Conservation (phyloP, 2,113 vertebrate species). For the Siniperca chuatsi region DNA sequence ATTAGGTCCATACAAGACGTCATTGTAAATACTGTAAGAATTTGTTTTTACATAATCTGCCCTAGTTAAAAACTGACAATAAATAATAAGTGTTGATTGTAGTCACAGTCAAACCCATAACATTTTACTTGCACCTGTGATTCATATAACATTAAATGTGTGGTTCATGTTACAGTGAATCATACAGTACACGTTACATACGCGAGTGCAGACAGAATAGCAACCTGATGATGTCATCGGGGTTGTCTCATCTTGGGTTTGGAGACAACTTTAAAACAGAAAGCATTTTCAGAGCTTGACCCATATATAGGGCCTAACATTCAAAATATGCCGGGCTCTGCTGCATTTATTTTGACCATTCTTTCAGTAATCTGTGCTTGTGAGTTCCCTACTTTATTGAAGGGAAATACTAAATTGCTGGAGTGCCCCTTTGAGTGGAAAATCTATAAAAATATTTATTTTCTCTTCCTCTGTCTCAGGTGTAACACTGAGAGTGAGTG, state of each 20-base stretch:
- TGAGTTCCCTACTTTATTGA: not conserved
- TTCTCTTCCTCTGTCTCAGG: constrained; percentile 73
- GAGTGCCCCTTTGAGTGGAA: not conserved
- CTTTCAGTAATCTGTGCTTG: not conserved
- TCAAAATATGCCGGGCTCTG: not conserved
- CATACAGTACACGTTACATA: not conserved
- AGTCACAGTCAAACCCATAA: not conserved
- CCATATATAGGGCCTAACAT: not conserved
- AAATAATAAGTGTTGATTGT: not conserved
- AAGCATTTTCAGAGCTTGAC: not conserved
- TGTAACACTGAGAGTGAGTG: constrained; percentile 99
- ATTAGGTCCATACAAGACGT: not conserved
- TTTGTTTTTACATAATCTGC: not conserved
- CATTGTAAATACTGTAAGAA: not conserved
- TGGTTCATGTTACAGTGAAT: not conserved
- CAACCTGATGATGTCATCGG: not conserved
- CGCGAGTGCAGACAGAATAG: too few species aligned
- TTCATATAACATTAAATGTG: not conserved
- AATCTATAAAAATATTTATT: not conserved
- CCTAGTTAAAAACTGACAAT: constrained; percentile 1
- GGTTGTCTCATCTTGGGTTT: not conserved
- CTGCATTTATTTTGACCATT: not conserved
- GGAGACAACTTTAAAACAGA: not conserved
- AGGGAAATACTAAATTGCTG: not conserved
- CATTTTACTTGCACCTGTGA: not conserved